Conservation (phyloP, 2,113 vertebrate species). For the Myiopsitta monachus region DNA sequence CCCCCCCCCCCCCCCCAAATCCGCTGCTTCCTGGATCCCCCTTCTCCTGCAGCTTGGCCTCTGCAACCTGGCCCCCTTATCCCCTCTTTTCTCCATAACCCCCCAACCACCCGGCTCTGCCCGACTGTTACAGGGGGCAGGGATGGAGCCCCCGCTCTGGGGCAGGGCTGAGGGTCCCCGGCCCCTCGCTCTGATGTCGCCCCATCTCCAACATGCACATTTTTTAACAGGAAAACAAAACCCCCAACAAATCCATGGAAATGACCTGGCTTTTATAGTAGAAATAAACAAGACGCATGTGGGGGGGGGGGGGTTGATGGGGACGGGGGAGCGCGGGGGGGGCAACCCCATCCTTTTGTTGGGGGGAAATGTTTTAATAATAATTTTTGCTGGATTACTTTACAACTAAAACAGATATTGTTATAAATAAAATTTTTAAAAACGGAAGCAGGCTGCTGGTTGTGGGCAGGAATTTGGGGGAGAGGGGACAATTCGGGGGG, state of each 20-base stretch:
- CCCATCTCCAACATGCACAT: slow-evolving; percentile 72
- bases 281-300: no score
- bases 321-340: no score
- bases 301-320: no score
- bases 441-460: no score
- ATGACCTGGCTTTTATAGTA: slow-evolving; percentile 81
- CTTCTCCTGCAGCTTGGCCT: not conserved
- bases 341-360: no score
- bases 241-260: not conserved
- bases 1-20: not conserved
- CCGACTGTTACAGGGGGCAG: not conserved
- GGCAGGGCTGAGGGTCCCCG: not conserved
- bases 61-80: not conserved
- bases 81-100: not conserved
- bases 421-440: no score
- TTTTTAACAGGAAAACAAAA: slow-evolving; percentile 61
- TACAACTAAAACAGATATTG: no score
- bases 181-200: not conserved
- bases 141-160: not conserved
- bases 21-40: not conserved
- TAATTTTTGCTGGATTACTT: no score
- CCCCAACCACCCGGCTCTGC: not conserved
- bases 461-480: no score
- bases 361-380: no score
- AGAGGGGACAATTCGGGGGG: no score